Conservation (phyloP, 2,797 vertebrate species). For the Macroramphosus scolopax region DNA sequence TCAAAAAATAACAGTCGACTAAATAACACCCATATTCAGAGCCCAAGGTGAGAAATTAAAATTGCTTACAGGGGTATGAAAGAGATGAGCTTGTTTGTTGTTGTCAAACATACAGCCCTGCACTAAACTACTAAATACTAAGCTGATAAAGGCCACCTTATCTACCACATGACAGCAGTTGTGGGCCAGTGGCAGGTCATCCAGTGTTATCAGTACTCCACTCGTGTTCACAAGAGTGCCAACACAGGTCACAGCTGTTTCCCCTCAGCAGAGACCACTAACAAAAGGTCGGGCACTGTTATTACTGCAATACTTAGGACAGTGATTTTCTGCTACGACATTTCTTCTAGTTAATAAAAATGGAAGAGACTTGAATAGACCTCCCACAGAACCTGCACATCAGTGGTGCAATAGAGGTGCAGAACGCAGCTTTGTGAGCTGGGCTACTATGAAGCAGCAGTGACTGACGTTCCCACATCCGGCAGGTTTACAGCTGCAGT, state of each 20-base stretch:
- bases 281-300: neutral
- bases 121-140: slow-evolving; percentile 9
- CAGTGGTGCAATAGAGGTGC: slow-evolving; percentile 23
- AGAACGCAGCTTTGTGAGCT: slow-evolving; percentile 36
- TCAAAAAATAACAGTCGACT: too few relatives aligned
- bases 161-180: slow-evolving; percentile 27
- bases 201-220: slow-evolving; percentile 40
- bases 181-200: slow-evolving; percentile 27
- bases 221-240: slow-evolving; percentile 37
- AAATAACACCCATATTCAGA: too few relatives aligned
- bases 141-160: slow-evolving; percentile 36
- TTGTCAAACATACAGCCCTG: neutral
- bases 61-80: neutral
- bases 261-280: slow-evolving; percentile 7
- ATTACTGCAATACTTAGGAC: neutral
- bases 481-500: slow-evolving; percentile 54
- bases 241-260: slow-evolving; percentile 30
- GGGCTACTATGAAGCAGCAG: slow-evolving; percentile 40
- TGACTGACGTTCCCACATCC: slow-evolving; percentile 71
- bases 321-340: neutral
- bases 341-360: slow-evolving; percentile 6
- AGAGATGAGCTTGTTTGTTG: neutral
- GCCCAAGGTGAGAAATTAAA: too few relatives aligned
- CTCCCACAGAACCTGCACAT: slow-evolving; percentile 31
- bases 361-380: neutral